phyloP scores from a whole-genome alignment of 2,113 vertebrate species.

The Laticauda colubrina region DNA sequence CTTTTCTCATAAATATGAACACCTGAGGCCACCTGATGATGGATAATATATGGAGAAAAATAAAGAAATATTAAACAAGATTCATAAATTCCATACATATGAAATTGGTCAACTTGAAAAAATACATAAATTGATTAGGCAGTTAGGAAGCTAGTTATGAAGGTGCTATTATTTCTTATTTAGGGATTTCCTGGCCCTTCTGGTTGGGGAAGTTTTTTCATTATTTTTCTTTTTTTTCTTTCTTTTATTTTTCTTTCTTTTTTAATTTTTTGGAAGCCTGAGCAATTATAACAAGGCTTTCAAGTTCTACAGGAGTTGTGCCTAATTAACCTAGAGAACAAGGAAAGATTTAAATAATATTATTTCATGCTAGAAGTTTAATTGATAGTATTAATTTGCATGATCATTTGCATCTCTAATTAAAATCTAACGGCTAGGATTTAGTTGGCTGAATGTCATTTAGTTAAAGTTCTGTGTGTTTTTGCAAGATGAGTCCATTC shows the following conservation, averaged over 20 bases:
- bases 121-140: not conserved
- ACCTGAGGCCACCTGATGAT: not conserved
- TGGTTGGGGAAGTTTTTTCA: not conserved
- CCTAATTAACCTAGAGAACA: not conserved
- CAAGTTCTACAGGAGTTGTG: not conserved
- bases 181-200: not conserved
- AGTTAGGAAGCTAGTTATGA: not conserved
- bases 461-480: not conserved
- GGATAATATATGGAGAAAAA: not conserved
- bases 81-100: not conserved
- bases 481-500: not conserved
- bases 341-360: not conserved
- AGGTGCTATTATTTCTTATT: not conserved
- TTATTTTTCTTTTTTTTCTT: not conserved
- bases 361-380: not conserved
- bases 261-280: not conserved
- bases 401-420: not conserved
- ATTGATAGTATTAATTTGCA: not conserved
- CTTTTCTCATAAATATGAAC: not conserved
- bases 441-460: not conserved
- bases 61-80: not conserved
- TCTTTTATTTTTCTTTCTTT: not conserved
- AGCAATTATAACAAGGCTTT: not conserved
- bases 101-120: not conserved
- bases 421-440: not conserved